phyloP scores from a whole-genome alignment of 2,797 vertebrate species.

The Bradypodion ventrale region DNA sequence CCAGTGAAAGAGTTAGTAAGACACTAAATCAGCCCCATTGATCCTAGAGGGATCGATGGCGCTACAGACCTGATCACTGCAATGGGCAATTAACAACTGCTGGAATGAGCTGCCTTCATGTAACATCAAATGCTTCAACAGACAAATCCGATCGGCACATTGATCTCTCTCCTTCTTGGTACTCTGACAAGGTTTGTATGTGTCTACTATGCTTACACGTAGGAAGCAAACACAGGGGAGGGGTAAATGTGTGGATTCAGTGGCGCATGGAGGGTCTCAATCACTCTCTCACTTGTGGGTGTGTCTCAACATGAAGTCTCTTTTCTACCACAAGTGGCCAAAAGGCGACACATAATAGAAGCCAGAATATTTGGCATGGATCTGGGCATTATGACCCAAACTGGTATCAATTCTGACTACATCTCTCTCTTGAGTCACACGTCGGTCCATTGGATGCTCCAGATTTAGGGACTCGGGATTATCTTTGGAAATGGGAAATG shows the following conservation, averaged over 20 bases:
- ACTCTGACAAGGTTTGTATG: fast-evolving
- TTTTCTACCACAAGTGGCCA: neutral
- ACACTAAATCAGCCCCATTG: slow-evolving; percentile 87
- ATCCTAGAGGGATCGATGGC: slow-evolving; percentile 82
- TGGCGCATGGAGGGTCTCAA: too few species aligned
- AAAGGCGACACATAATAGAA: too few species aligned
- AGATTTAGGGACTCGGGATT: too few species aligned
- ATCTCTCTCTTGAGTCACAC: too few species aligned
- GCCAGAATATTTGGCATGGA: too few species aligned
- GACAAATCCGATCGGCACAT: slow-evolving; percentile 74
- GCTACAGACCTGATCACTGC: slow-evolving; percentile 76
- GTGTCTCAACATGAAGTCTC: too few species aligned
- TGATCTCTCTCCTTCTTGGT: neutral
- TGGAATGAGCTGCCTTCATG: slow-evolving; percentile 71
- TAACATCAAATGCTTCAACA: slow-evolving; percentile 75
- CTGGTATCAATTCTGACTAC: too few species aligned
- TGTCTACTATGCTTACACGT: too few species aligned
- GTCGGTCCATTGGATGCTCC: too few species aligned
- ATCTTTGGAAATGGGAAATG: too few species aligned
- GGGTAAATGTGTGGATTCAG: fast-evolving
- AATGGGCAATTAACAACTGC: slow-evolving; percentile 78
- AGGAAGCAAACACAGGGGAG: neutral
- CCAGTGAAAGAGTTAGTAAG: slow-evolving; percentile 83
- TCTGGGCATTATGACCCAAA: too few species aligned
- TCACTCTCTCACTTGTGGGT: neutral